Conservation (phyloP, 2,113 vertebrate species). For the Corydoras maculifer region DNA sequence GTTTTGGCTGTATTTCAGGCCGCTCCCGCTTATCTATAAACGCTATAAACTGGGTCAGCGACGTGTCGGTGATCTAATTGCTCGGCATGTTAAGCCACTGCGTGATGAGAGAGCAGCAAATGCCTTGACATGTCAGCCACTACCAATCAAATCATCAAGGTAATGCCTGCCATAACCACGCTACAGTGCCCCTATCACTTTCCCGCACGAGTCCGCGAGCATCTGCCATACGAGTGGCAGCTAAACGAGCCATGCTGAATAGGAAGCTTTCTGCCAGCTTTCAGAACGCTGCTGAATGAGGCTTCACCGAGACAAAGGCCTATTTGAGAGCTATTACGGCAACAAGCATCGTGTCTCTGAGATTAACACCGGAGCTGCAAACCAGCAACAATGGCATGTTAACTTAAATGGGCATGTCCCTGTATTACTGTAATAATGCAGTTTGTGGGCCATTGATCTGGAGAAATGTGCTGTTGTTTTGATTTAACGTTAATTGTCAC, state of each 20-base stretch:
- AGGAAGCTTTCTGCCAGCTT: conserved; percentile 21
- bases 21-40: conserved; percentile 30
- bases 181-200: conserved; percentile 24
- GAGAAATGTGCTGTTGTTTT: conserved; percentile 22
- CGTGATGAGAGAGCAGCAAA: conserved; percentile 18
- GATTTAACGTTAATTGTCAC: conserved; percentile 18
- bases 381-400: conserved; percentile 25
- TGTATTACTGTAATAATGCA: conserved; percentile 29
- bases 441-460: conserved; percentile 20
- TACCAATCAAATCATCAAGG: conserved; percentile 40
- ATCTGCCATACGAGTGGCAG: conserved; percentile 20
- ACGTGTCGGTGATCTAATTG: conserved; percentile 45
- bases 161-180: conserved; percentile 33
- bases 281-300: not conserved
- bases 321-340: conserved; percentile 37
- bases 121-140: conserved; percentile 32
- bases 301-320: conserved; percentile 22
- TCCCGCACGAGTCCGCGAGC: conserved; percentile 7
- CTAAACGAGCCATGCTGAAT: conserved; percentile 27
- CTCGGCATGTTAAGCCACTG: conserved; percentile 34
- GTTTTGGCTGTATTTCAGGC: conserved; percentile 23
- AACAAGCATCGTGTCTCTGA: conserved; percentile 22
- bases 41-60: conserved; percentile 30
- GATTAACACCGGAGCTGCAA: conserved; percentile 29
- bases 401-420: conserved; percentile 13